Evolutionary conservation across 35 echinoderm and acorn worm species (phyloP).

Genomic region (Apostichopus japonicus): DNA sequence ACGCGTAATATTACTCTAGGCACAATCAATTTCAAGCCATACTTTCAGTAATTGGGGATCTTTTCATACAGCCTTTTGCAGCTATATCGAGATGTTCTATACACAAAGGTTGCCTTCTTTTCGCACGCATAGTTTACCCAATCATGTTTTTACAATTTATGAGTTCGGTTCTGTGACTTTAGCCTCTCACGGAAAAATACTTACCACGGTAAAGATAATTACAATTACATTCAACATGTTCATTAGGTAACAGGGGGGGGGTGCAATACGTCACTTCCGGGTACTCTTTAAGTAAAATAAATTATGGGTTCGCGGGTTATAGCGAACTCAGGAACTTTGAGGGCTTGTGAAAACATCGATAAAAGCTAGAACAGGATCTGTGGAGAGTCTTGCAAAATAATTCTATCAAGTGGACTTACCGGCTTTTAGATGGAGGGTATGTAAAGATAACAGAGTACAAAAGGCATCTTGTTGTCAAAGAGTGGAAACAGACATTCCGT

Average conservation of each 20-base stretch:
- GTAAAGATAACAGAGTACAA: too few relatives aligned
- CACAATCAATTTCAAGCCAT: too few relatives aligned
- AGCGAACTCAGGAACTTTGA: background rate
- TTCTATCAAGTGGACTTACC: background rate
- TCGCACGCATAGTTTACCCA: too few relatives aligned
- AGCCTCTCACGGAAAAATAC: background rate
- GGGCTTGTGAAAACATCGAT: background rate
- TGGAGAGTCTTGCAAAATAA: background rate
- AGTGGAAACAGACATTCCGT: too few relatives aligned
- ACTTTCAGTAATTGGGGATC: too few relatives aligned
- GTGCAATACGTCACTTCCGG: background rate
- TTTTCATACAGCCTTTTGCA: too few relatives aligned
- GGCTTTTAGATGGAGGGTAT: background rate
- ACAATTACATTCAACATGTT: background rate
- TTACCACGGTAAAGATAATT: background rate
- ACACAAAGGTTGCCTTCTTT: too few relatives aligned
- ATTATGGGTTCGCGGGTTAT: background rate
- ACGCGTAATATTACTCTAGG: too few relatives aligned
- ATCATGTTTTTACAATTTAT: background rate
- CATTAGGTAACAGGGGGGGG: background rate
- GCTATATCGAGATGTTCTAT: too few relatives aligned
- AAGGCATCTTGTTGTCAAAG: too few relatives aligned
- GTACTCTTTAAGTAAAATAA: background rate
- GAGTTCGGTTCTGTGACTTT: too few relatives aligned
- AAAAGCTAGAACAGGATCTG: background rate